Conservation (phyloP, 1,140 invertebrate genomes). For the Phymastichus coffea region DNA sequence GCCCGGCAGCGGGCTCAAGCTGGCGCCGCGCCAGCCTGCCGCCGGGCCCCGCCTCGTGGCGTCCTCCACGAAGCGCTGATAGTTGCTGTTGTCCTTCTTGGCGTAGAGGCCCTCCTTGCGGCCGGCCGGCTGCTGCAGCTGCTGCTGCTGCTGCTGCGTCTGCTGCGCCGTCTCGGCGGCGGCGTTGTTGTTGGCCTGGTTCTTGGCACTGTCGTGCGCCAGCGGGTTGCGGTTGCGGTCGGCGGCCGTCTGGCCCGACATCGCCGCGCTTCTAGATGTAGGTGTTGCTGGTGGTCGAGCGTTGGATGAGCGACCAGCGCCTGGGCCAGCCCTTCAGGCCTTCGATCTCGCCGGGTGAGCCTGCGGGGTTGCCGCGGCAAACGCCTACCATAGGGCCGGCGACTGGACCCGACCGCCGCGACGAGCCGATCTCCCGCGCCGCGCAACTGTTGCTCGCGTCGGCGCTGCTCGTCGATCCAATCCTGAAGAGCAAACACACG, state of each 20-base stretch:
- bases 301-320: constrained; percentile 49
- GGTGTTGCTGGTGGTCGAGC: constrained; percentile 35
- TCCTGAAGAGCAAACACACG: neutral
- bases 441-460: neutral
- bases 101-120: constrained; percentile 32
- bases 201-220: constrained; percentile 7
- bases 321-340: constrained; percentile 50
- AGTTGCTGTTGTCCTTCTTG: constrained; percentile 31
- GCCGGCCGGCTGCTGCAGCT: neutral
- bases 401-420: neutral
- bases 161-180: neutral
- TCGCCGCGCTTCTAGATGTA: constrained; percentile 43
- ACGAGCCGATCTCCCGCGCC: neutral
- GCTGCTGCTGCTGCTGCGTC: constrained; percentile 4
- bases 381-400: constrained; percentile 50
- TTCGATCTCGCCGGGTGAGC: constrained; percentile 43
- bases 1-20: constrained; percentile 37
- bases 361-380: constrained; percentile 29
- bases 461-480: constrained; percentile 21
- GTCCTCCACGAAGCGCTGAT: constrained; percentile 24
- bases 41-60: constrained; percentile 33
- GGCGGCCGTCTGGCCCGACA: constrained; percentile 30
- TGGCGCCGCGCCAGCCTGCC: constrained; percentile 46
- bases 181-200: constrained; percentile 7
- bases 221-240: constrained; percentile 35